A percentile compares a stretch with the other conserved stretches of the same genome.
These are phyloP conservation scores for Scaptomyza reducta DNA, from an alignment of 2,888 invertebrate species.

Conservation along the genomic window DNA sequence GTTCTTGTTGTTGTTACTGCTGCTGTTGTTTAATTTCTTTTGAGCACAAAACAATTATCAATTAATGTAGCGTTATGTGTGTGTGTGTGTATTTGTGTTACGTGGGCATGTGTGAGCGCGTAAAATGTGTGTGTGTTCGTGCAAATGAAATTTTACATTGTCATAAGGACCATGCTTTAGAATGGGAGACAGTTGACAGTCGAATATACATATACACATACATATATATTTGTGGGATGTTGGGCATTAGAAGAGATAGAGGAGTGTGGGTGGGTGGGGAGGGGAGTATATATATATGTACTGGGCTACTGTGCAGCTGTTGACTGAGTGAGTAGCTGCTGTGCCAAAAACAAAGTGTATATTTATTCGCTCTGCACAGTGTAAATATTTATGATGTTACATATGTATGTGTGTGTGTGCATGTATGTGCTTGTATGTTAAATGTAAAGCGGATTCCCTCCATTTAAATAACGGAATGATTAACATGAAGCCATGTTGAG, in stretches of 20 bases:
- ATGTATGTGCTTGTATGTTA: constrained; percentile 13
- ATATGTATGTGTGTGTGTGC: constrained; percentile 49
- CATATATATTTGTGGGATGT: not conserved
- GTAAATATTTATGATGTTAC: constrained; percentile 61
- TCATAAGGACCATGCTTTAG: constrained; percentile 21
- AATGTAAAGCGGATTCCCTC: constrained; percentile 31
- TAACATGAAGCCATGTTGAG: constrained; percentile 4
- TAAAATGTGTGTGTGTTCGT: constrained; percentile 28
- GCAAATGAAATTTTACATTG: constrained; percentile 68
- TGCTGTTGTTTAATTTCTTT: constrained; percentile 72
- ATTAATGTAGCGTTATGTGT: constrained; percentile 72
- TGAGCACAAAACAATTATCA: constrained; percentile 78
- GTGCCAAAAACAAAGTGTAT: constrained; percentile 51
- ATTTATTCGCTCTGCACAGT: constrained; percentile 46
- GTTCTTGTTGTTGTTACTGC: constrained; percentile 31
- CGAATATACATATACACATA: not conserved
- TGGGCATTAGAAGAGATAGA: not conserved
- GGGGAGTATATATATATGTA: not conserved
- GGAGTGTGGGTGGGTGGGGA: not conserved
- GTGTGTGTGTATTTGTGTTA: constrained; percentile 17
- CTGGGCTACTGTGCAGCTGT: constrained; percentile 16
- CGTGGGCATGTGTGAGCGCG: constrained; percentile 10
- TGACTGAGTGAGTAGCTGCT: constrained; percentile 22
- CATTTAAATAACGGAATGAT: constrained; percentile 28
- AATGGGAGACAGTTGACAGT: constrained; percentile 2